Base-by-base conservation (phyloP, 2,888 invertebrate genomes). In the Machimus atricapillus region DNA sequence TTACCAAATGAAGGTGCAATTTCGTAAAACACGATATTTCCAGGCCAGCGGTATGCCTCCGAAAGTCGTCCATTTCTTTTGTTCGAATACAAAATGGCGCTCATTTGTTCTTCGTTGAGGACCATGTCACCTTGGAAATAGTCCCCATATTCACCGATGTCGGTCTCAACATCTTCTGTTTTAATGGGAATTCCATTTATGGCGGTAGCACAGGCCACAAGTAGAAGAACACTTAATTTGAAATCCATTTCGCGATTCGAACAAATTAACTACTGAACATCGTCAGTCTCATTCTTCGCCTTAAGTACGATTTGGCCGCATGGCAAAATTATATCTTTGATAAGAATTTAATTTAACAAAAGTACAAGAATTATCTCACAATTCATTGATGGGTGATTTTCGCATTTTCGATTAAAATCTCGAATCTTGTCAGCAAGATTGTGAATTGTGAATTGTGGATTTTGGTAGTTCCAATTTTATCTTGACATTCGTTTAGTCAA, bases 91-190 rank as follows among this genome's bases (percentile, higher is more conserved):
- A 78, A 56, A n/a, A 89, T 27, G 9, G 43, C 52, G 0, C 58
- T 23, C 8, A 73, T 56, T 66, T 92, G 90, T 0, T 56, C 86
- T 5, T 89, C 88, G 0, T 95, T 95, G 88, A 96, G 93, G 27
- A 96, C 91, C 89, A 97, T 96, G 90, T 97, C 97, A 7, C 96
- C 96, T 91, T 97, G 95, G 0, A 94, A 94, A 89, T 96, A 96
- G 19, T 94, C 95, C 0, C 96, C 96, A 89, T 95, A 92, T 90
- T 97, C 95, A 90, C 97, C 97, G 0, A 96, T 96, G 91, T 96
- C 96, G 12, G 2, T 12, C 23, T 66, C 66, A 4, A 66, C 4
- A 12, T 66, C 27, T 14, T 66, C 66, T 9, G 66, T 66, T 12
- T 66, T 19, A 23, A 66, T 66, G 23, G 66, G 66, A 66, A 66